phyloP scores from a whole-genome alignment of 1,140 invertebrate species.

The Drosophila albomicans region DNA sequence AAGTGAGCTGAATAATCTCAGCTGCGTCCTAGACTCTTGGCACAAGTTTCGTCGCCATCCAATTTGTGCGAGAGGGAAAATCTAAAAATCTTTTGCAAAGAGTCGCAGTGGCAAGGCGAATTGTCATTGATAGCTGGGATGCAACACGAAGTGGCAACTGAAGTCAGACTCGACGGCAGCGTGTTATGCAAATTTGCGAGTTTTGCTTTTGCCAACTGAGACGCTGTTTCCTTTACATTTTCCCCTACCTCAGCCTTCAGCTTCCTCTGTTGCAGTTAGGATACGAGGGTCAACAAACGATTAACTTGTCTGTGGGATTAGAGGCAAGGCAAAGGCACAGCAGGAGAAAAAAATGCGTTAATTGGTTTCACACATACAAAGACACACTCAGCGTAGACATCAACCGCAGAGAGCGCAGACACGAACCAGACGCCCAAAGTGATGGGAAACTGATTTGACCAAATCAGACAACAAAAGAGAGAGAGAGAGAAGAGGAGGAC shows the following conservation, averaged over 20 bases:
- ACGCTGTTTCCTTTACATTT: background rate
- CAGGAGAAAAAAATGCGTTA: constrained; percentile 51
- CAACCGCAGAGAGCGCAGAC: constrained; percentile 39
- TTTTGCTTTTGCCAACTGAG: constrained; percentile 21
- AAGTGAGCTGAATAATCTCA: constrained; percentile 10
- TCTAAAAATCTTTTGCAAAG: constrained; percentile 7
- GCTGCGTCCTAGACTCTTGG: background rate
- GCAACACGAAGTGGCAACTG: constrained; percentile 23
- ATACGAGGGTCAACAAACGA: constrained; percentile 74
- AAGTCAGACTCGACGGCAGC: constrained; percentile 15
- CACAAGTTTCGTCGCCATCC: background rate
- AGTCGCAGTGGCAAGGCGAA: background rate
- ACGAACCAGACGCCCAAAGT: constrained; percentile 38
- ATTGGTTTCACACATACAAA: constrained; percentile 47
- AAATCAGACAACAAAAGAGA: background rate
- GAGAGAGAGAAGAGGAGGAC: background rate
- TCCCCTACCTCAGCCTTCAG: background rate
- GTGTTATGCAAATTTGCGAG: constrained; percentile 72
- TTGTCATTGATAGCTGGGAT: constrained; percentile 35
- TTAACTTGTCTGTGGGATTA: constrained; percentile 82
- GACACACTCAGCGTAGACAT: constrained; percentile 20
- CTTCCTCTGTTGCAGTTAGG: background rate
- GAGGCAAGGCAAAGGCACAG: constrained; percentile 16
- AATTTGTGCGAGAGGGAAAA: constrained; percentile 19
- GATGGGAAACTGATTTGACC: constrained; percentile 43